These are phyloP conservation scores for Manduca sexta DNA, from an alignment of 1,140 invertebrate genomes.

Conservation along the genomic window DNA sequence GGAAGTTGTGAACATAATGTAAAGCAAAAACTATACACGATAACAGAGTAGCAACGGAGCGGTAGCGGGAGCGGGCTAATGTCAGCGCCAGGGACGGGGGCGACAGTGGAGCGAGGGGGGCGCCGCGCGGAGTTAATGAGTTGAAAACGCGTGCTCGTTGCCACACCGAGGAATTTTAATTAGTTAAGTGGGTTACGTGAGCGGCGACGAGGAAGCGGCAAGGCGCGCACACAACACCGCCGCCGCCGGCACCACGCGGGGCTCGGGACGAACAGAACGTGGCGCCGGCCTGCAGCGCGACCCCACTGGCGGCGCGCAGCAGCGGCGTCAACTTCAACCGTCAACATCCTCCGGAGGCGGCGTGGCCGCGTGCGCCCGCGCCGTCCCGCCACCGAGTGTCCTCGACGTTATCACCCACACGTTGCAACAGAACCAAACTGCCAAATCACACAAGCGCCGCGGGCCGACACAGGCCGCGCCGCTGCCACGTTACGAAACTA, in stretches of 20 bases:
- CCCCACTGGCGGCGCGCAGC: too few species aligned
- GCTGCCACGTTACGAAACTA: not conserved
- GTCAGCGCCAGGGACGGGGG: not conserved
- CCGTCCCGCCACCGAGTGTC: not conserved
- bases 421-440: not conserved
- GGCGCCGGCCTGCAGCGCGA: constrained; percentile 3
- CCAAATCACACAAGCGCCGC: not conserved
- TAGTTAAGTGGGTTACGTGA: constrained; percentile 41
- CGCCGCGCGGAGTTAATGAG: constrained; percentile 23
- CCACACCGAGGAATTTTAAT: constrained; percentile 46
- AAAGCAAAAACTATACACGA: too few species aligned
- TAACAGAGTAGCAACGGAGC: too few species aligned
- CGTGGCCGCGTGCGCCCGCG: not conserved
- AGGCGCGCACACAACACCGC: constrained; percentile 13
- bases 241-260: constrained; percentile 3
- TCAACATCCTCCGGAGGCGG: not conserved
- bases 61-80: not conserved
- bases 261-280: not conserved
- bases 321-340: not conserved
- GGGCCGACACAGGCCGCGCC: not conserved
- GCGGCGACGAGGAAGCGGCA: constrained; percentile 25
- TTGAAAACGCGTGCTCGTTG: constrained; percentile 34
- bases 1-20: too few species aligned
- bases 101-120: not conserved
- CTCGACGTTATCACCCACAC: not conserved